A percentile compares a stretch with the other conserved stretches of the same genome.
These are phyloP conservation scores for Abramis brama DNA, from an alignment of 2,113 vertebrate species.

Conservation along the genomic window DNA sequence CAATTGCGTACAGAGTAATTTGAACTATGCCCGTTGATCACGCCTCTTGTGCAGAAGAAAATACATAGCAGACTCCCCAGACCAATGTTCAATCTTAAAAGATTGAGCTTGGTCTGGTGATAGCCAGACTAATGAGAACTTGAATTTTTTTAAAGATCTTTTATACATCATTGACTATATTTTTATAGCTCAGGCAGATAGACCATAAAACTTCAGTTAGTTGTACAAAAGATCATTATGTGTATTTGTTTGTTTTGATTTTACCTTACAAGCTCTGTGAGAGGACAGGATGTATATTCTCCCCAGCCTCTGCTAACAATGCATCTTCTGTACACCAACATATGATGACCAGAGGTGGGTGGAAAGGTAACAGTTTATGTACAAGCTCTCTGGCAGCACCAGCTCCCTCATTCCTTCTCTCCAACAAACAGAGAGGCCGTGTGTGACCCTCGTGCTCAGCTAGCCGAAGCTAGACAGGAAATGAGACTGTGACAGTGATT, in stretches of 20 bases:
- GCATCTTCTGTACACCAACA: slow-evolving; percentile 32
- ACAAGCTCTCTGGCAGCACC: slow-evolving; percentile 29
- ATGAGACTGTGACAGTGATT: neutral
- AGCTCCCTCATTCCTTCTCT: slow-evolving; percentile 37
- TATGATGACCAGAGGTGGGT: slow-evolving; percentile 19
- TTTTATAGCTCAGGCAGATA: neutral
- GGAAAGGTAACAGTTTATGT: slow-evolving; percentile 37
- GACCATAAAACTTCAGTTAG: neutral
- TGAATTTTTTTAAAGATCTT: no score
- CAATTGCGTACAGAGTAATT: no score
- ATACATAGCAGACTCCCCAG: no score
- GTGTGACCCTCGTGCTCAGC: slow-evolving; percentile 38
- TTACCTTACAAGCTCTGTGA: slow-evolving; percentile 17
- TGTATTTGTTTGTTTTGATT: slow-evolving; percentile 20
- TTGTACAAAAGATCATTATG: neutral
- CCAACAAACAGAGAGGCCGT: slow-evolving; percentile 51
- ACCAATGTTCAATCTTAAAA: no score
- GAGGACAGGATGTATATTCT: slow-evolving; percentile 5
- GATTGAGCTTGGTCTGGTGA: no score
- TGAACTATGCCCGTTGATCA: no score
- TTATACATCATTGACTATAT: neutral
- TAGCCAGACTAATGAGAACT: no score
- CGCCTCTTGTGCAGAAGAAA: no score
- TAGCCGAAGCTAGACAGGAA: neutral
- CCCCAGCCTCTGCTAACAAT: slow-evolving; percentile 33